Percentiles rank a stretch among this genome's conserved stretches.
These are phyloP conservation scores for Eristalinus sepulchralis DNA, from an alignment of 2,888 invertebrate genomes.

Conservation along the genomic window DNA sequence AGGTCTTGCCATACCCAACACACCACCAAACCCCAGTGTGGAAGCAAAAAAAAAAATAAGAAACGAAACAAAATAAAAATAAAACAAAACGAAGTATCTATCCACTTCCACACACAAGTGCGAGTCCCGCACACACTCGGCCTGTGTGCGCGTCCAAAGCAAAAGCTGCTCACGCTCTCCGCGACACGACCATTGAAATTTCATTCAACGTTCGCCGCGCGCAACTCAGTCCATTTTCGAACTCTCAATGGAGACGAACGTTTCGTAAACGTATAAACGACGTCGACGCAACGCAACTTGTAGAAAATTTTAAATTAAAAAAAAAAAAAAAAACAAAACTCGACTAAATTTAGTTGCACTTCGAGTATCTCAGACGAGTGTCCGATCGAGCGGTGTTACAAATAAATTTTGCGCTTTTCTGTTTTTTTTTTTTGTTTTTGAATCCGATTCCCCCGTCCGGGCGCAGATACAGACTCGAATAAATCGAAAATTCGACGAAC, in stretches of 20 bases:
- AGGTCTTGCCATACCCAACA: slow-evolving; percentile 53
- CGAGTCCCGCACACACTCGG: slow-evolving; percentile 1
- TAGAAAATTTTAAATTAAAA: background rate
- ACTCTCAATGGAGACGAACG: slow-evolving; percentile 71
- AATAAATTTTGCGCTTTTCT: background rate
- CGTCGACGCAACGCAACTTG: slow-evolving; percentile 58
- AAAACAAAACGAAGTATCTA: slow-evolving; percentile 41
- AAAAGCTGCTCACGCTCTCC: slow-evolving; percentile 27
- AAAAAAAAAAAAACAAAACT: background rate
- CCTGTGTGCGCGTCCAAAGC: slow-evolving; percentile 16
- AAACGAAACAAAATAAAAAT: slow-evolving; percentile 12
- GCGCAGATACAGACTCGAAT: slow-evolving; percentile 52
- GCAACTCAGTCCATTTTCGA: slow-evolving; percentile 68
- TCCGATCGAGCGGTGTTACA: slow-evolving; percentile 57
- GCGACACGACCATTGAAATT: slow-evolving; percentile 25
- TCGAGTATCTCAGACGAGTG: slow-evolving; percentile 69
- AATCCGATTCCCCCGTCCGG: background rate
- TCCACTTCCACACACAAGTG: background rate
- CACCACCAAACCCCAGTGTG: slow-evolving; percentile 12
- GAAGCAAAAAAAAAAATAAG: slow-evolving; percentile 7
- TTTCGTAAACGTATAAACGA: slow-evolving; percentile 61
- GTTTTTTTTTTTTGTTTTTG: background rate
- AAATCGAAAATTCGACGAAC: slow-evolving; percentile 20
- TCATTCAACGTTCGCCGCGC: slow-evolving; percentile 59
- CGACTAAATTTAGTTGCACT: slow-evolving; percentile 67